These are phyloP conservation scores for Melanerpes formicivorus DNA, from an alignment of 2,113 vertebrate genomes.

Conservation along the genomic window DNA sequence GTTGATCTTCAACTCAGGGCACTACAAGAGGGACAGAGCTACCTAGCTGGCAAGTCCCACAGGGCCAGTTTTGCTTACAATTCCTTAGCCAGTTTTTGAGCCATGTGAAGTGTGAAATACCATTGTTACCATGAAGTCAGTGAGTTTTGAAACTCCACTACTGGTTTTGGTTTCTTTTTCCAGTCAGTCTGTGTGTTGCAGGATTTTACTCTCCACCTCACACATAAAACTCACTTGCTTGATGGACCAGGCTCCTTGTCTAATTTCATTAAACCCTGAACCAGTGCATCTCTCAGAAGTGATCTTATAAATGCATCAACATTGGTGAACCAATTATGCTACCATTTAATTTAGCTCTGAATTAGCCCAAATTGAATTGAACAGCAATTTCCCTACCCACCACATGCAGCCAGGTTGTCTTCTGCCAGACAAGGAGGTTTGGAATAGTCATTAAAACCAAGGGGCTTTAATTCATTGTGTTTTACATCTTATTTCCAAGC, in stretches of 20 bases:
- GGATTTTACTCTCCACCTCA: background rate
- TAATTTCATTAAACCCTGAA: slow-evolving; percentile 6
- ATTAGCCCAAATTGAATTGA: slow-evolving; percentile 11
- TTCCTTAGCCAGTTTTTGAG: background rate
- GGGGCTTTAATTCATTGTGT: background rate
- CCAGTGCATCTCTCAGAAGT: background rate
- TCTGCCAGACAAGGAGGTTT: background rate
- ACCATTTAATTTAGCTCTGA: slow-evolving; percentile 33
- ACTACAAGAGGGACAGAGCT: background rate
- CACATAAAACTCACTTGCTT: background rate
- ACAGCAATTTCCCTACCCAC: background rate
- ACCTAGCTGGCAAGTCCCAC: background rate
- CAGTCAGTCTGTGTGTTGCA: background rate
- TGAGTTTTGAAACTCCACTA: background rate
- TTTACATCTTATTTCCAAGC: background rate
- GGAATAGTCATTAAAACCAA: background rate
- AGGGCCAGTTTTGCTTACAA: background rate
- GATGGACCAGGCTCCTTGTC: background rate
- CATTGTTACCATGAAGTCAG: background rate
- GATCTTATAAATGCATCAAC: background rate
- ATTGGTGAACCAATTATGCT: background rate
- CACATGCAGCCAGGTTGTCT: background rate
- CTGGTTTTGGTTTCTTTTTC: background rate
- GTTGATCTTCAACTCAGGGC: background rate
- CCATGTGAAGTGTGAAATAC: background rate